Evolutionary conservation across 2,888 invertebrate genomes (phyloP), one percentile per base, ranked within the genome.

Genomic region (Agrypnus murinus): DNA sequence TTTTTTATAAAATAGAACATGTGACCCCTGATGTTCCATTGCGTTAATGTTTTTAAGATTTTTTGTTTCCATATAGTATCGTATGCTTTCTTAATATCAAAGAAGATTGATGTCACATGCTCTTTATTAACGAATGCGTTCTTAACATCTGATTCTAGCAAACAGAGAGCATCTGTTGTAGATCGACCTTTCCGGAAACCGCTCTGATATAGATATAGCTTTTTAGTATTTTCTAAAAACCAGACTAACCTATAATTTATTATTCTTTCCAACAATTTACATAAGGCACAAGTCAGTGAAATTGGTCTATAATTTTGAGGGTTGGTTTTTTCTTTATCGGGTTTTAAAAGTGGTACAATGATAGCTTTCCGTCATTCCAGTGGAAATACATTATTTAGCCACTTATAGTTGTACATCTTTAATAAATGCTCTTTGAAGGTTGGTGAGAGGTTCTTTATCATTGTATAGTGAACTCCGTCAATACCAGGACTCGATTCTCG

Each of bases 1-100:
- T 43, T 59, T 15, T 40, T 25, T 10, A 59, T 45, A 43, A 59
- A 59, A 5, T 25, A 2, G 6, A 34, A 1, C 2, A 59, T 25
- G n/a, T 43, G 40, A 9, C 59, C 59, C 43, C 17, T 32, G 5
- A 59, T 1, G 2, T 43, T 43, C n/a, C 17, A 43, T 10, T 19
- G 6, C 2, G 2, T 9, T 9, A 59, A 15, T n/a, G 8, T 10
- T 19, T 19, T 25, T 4, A 43, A 15, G 12, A 68, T 67, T n/a
- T 50, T 12, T 12, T 36, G 14, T n/a, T 63, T 34, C 57, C 63
- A 57, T 15, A 60, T 60, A 31, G 53, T 50, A 25, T 71, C 63
- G 25, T 63, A 71, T n/a, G 71, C 71, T 50, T 68, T 71, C 50
- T 68, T 48, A 2, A 71, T 40, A 43, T 71, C 63, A n/a, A 71